Base-by-base conservation (phyloP, 2,797 vertebrate species). In the Adelosebastes latens region DNA sequence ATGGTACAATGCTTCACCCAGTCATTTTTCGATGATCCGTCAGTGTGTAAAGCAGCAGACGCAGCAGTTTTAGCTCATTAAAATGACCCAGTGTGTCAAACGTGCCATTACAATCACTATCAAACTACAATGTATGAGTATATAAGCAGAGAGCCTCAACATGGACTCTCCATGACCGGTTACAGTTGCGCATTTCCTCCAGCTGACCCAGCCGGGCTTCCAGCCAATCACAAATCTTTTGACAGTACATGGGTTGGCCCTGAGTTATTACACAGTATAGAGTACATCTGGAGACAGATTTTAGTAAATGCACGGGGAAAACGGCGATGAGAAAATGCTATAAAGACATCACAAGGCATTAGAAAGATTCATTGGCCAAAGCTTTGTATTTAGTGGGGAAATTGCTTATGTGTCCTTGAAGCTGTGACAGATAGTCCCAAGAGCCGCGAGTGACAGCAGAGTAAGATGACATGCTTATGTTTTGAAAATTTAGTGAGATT, bases 1-100 rank as follows among this genome's bases (percentile, higher is more conserved):
- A 76, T 78, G 73, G 22, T 16, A 5, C 0, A 69, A 67, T 67
- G 71, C 65, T 69, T 72, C 14, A 25, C 14, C 9, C 24, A 20
- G 7, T 46, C 42, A 68, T 46, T 83, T 82, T 72, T 86, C 46
- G 84, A 65, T 76, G 76, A 80, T 70, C 27, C 64, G 73, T 86
- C 81, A 72, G 80, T 65, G 31, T 80, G 79, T n/a, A 62, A 60
- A 79, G 62, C 70, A 80, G 76, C 68, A 73, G 73, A 78, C 66
- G 34, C 62, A 60, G 31, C 76, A 78, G 16, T 52, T 81, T 68
- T 16, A n/a, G 64, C 42, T 74, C 75, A 55, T 77, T 80, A 61
- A 72, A 67, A 55, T 36, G 14, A 65, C 65, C 73, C 24, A 20
- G 8, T 29, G 69, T 24, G 65, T 62, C 46, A 72, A 25, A 34